Conservation (phyloP, 2,797 vertebrate genomes). For the Amblyraja radiata region DNA sequence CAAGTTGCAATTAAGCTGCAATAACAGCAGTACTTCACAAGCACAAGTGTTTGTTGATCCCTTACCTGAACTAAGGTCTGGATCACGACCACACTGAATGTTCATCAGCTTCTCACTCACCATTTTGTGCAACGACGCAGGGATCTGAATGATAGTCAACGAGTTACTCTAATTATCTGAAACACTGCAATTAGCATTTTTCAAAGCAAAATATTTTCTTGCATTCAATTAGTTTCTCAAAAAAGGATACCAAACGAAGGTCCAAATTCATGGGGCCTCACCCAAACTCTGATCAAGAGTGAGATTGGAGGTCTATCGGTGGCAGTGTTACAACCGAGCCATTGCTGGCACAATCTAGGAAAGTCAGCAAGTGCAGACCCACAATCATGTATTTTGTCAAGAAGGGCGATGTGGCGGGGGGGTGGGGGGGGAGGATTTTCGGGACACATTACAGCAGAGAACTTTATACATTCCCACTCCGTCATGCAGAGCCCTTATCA, state of each 20-base stretch:
- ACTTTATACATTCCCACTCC: neutral
- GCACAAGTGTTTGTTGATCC: neutral
- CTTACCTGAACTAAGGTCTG: slow-evolving; percentile 69
- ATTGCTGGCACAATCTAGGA: neutral
- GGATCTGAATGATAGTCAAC: slow-evolving; percentile 63
- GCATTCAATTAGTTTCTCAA: neutral
- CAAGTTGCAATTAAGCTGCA: neutral
- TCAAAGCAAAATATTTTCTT: neutral
- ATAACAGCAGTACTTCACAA: neutral
- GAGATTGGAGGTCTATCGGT: neutral
- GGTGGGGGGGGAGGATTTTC: too few relatives aligned
- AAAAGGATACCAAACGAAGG: neutral
- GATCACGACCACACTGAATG: slow-evolving; percentile 77
- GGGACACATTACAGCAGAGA: neutral
- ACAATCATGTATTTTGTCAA: neutral
- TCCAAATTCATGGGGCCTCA: neutral
- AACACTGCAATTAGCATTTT: neutral
- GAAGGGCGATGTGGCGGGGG: too few relatives aligned
- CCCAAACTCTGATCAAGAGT: neutral
- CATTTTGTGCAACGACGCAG: slow-evolving; percentile 80
- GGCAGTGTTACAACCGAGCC: neutral
- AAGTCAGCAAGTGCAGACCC: neutral
- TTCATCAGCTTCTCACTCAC: slow-evolving; percentile 79
- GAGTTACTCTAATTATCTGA: neutral
- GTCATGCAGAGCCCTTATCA: neutral